Conservation (phyloP, 92 coral and sea anemone genomes). For the Paragorgia papillata region DNA sequence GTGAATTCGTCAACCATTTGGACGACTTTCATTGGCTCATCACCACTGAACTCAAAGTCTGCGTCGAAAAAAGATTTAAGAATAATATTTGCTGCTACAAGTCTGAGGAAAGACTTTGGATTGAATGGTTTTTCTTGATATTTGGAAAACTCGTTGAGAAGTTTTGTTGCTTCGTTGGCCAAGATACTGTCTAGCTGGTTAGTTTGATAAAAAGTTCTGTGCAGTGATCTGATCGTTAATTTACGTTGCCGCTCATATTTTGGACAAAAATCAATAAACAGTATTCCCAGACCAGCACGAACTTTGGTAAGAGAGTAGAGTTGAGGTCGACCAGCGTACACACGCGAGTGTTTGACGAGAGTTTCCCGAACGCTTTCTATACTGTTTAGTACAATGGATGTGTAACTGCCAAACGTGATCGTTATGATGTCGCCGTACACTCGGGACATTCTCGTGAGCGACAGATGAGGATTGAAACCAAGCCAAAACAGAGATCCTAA, state of each 20-base stretch:
- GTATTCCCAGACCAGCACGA: constrained; percentile 32
- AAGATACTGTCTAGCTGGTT: constrained; percentile 45
- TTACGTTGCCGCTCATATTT: constrained; percentile 50
- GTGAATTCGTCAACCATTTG: constrained; percentile 53
- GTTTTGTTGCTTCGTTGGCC: constrained; percentile 42
- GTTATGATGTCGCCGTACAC: constrained; percentile 56
- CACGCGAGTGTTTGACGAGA: constrained; percentile 47
- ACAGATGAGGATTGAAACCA: constrained; percentile 54
- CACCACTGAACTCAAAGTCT: constrained; percentile 47
- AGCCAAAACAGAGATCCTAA: constrained; percentile 55
- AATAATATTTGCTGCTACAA: constrained; percentile 50
- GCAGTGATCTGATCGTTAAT: constrained; percentile 38
- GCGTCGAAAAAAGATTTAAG: constrained; percentile 49
- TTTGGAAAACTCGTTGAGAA: constrained; percentile 42
- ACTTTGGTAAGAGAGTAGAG: constrained; percentile 54
- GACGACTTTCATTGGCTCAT: constrained; percentile 43
- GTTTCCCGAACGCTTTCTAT: constrained; percentile 49
- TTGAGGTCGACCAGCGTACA: constrained; percentile 56
- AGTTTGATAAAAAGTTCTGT: constrained; percentile 43
- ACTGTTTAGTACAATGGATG: constrained; percentile 51
- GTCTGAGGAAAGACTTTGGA: constrained; percentile 43
- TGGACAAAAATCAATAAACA: constrained; percentile 33
- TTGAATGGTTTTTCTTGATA: constrained; percentile 48
- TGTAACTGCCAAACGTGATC: constrained; percentile 49
- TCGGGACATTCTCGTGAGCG: constrained; percentile 39